Evolutionary conservation across 2,113 vertebrate species (phyloP), one percentile per base, ranked within the genome.

Genomic region (Pomatostomus ruficeps): DNA sequence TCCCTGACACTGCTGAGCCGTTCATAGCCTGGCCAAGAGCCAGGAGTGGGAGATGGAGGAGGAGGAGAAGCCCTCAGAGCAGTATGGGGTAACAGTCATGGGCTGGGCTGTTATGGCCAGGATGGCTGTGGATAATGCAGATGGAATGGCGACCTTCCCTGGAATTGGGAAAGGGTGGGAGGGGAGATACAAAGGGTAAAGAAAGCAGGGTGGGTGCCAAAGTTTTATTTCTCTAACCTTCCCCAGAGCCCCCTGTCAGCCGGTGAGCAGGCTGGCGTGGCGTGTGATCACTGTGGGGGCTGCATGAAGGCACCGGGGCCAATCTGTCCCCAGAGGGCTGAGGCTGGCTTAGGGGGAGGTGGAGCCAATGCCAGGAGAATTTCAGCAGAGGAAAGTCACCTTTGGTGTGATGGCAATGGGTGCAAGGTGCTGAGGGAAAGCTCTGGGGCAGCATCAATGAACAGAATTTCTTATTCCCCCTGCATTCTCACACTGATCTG

Each of bases 201-300:
- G 42, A 65, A 87, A 88, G 57, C 42, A 61, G 17, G 14, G 11
- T 57, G 63, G 62, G 24, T 79, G 79, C 79, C 75, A 88, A 73
- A 76, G 42, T 33, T 14, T 79, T 72, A 40, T 88, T 82, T 68
- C 71, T 88, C 35, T 45, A 61, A 84, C 28, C 35, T 25, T 85
- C 31, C 51, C 84, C 61, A 51, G 65, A 84, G 43, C 20, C 9
- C 28, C 42, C 23, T 2, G 1, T 40, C 58, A 73, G 63, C 20
- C 73, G 1, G 0, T 58, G 40, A 63, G 63, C 70, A 66, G 74
- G n/a, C n/a, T n/a, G n/a, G n/a, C n/a, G n/a, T 4, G 1, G 14
- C 1, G 14, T 73, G 63, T 19, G 45, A 70, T 76, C 80, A 61
- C 55, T 73, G 54, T 1, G 4, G 67, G 52, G 59, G 38, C 38